Base-by-base conservation (phyloP, 2,797 vertebrate genomes). In the Centropyge bicolor region DNA sequence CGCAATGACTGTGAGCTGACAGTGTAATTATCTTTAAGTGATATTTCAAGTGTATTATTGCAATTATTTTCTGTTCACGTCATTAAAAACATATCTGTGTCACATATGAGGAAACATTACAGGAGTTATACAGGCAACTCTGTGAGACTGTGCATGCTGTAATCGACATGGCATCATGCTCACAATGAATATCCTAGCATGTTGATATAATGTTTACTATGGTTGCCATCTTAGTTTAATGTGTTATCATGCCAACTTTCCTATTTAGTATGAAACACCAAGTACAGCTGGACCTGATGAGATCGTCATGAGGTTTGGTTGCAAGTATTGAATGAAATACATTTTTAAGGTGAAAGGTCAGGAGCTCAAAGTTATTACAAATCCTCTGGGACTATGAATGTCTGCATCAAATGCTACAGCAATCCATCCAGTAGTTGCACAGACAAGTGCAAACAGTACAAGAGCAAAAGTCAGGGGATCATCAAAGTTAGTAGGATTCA, bases 1-100 rank as follows among this genome's bases (percentile, higher is more conserved):
- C 51, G 76, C 76, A 73, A 79, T 62, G 56, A 73, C 76, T 83
- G n/a, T 17, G 48, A 45, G 61, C 49, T 20, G 45, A 69, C 46
- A 35, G 13, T 63, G 41, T 38, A 71, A 84, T 83, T 70, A 77
- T 49, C 16, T 46, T 64, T 2, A 45, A 67, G 11, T 31, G 36
- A 70, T 65, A 63, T 45, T 64, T 7, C 8, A 6, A 54, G 38
- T 52, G 16, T 38, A 38, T 63, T 73, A 57, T 65, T 31, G 1
- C 1, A 9, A 12, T 43, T 22, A 20, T 61, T 14, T 35, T 20
- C 11, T 36, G 3, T 59, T 67, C 4, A 49, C 5, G 3, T 54
- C 43, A 62, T 73, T 62, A 41, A 70, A 24, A 49, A 36, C 5
- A 8, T 1, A 62, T 64, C 17, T n/a, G 14, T 6, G 20, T 52